phyloP scores from a whole-genome alignment of 2,113 vertebrate genomes.

The Nettapus auritus region DNA sequence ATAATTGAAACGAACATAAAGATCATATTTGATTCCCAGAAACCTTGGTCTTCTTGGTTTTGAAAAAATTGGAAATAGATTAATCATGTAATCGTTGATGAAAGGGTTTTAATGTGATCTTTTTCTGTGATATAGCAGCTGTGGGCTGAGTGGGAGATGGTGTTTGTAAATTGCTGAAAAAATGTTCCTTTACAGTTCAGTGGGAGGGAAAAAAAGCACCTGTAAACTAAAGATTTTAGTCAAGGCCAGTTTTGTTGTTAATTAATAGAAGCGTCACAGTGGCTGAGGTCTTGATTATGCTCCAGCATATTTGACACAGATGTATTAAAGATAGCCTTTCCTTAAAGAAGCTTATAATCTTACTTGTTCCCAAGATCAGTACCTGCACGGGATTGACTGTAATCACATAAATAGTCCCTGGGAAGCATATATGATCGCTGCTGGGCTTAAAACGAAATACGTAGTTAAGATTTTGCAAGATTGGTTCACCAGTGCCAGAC shows the following conservation, averaged over 20 bases:
- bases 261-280: background rate
- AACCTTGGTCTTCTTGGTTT: background rate
- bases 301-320: background rate
- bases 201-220: background rate
- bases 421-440: background rate
- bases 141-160: background rate
- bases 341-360: conserved; percentile 26
- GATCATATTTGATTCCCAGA: background rate
- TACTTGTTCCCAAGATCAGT: background rate
- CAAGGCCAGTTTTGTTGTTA: background rate
- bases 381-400: background rate
- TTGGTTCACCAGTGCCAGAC: background rate
- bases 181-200: background rate
- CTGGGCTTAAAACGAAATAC: background rate
- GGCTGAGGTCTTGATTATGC: background rate
- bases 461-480: background rate
- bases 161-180: background rate
- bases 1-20: background rate
- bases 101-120: background rate
- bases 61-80: background rate
- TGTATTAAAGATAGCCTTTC: conserved; percentile 3
- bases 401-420: background rate
- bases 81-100: background rate
- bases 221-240: background rate
- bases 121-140: background rate